A percentile compares a stretch with the other conserved stretches of the same genome.
Evolutionary conservation across 2,888 invertebrate genomes (phyloP).

Genomic region (Muscina levida): DNA sequence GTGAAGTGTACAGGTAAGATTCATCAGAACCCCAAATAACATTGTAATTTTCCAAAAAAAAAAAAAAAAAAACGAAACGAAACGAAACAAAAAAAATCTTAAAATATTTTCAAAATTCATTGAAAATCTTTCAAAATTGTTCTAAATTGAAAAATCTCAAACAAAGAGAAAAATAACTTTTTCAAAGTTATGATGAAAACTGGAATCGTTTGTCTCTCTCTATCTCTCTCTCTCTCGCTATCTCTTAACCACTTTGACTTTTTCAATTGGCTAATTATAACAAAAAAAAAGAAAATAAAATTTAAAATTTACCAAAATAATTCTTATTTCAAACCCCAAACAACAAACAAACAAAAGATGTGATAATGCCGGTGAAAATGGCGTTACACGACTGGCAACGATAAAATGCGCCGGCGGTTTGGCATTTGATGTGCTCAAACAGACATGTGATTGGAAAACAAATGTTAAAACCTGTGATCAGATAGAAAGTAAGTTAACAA

Average conservation of each 20-base stretch:
- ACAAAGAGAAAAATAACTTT: not conserved
- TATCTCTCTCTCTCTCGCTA: too few species aligned
- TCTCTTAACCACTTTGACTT: too few species aligned
- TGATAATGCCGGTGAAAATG: slow-evolving; percentile 93
- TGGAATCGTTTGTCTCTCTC: slow-evolving; percentile 37
- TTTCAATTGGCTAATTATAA: slow-evolving; percentile 27
- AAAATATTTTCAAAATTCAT: slow-evolving; percentile 37
- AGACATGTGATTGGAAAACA: slow-evolving; percentile 98
- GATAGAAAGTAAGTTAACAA: slow-evolving; percentile 91
- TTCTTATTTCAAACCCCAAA: slow-evolving; percentile 45
- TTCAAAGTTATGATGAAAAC: slow-evolving; percentile 6
- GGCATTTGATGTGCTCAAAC: slow-evolving; percentile 95
- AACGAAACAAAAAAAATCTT: too few species aligned
- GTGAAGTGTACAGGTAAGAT: slow-evolving; percentile 94
- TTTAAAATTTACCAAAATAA: slow-evolving; percentile 44
- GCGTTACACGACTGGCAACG: slow-evolving; percentile 92
- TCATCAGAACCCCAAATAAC: not conserved
- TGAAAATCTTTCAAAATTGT: slow-evolving; percentile 23
- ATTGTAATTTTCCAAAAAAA: slow-evolving; percentile 1
- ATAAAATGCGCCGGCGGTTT: slow-evolving; percentile 94
- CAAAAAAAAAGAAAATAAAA: slow-evolving; percentile 44
- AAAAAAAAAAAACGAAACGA: too few species aligned
- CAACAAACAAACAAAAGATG: slow-evolving; percentile 86
- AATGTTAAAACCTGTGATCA: slow-evolving; percentile 97
- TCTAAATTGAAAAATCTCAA: not conserved